Evolutionary conservation across 2,797 vertebrate species (phyloP).

Genomic region (Spinus olivaceus): DNA sequence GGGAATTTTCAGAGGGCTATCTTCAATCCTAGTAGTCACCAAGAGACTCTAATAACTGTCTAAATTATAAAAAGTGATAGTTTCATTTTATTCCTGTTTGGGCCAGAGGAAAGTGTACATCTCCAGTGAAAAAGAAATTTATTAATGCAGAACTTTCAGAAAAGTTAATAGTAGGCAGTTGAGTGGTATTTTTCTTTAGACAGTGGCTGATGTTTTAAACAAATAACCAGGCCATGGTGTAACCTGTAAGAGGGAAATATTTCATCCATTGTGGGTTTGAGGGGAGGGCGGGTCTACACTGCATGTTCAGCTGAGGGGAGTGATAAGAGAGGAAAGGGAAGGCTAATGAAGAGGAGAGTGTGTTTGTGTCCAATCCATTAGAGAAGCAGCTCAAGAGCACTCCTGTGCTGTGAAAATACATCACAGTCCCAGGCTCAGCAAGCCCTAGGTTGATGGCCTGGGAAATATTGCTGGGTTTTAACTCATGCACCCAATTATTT

Average conservation of each 20-base stretch:
- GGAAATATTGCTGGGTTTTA: not conserved
- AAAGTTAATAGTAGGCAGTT: not conserved
- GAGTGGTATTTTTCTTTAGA: not conserved
- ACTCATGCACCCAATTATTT: not conserved
- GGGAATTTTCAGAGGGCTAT: not conserved
- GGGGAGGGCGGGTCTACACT: not conserved
- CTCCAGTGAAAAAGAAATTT: not conserved
- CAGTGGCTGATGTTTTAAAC: not conserved
- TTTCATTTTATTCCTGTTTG: not conserved
- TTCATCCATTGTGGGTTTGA: not conserved
- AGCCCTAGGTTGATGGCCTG: not conserved
- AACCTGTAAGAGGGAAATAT: not conserved
- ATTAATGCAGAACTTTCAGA: not conserved
- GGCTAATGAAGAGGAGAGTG: not conserved
- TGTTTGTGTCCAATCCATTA: not conserved
- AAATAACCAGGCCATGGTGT: not conserved
- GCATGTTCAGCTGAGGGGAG: not conserved
- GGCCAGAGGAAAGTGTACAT: not conserved
- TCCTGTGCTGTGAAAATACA: not conserved
- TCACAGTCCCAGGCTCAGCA: not conserved
- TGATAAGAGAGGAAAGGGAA: not conserved
- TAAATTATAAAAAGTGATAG: not conserved
- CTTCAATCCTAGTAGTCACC: not conserved
- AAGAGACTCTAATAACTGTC: not conserved
- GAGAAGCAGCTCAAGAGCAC: not conserved